Evolutionary conservation across 1,140 invertebrate genomes (phyloP).

Genomic region (Mactra quadrangularis): DNA sequence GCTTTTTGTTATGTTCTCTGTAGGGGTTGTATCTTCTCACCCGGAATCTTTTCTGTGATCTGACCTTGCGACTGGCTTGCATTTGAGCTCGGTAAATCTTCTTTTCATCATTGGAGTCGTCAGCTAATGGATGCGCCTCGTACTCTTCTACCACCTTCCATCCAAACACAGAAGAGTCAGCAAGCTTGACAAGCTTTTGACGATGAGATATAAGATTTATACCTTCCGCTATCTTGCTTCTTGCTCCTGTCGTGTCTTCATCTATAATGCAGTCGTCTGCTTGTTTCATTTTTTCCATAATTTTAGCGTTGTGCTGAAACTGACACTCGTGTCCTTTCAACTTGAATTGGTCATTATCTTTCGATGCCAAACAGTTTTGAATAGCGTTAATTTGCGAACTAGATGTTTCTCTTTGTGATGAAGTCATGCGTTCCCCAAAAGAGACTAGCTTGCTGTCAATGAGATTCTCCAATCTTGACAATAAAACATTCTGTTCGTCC

Average conservation of each 20-base stretch:
- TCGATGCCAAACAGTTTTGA: too few species aligned
- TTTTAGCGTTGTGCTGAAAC: neutral
- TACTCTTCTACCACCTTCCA: neutral
- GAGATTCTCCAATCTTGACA: neutral
- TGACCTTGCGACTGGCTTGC: neutral
- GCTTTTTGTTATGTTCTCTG: neutral
- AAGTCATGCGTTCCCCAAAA: neutral
- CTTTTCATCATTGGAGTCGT: neutral
- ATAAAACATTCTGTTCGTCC: neutral
- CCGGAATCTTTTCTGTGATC: too few species aligned
- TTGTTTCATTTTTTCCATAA: neutral
- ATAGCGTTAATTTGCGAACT: too few species aligned
- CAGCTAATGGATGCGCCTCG: too few species aligned
- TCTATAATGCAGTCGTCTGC: neutral
- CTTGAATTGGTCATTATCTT: neutral
- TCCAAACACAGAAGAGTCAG: slow-evolving; percentile 1
- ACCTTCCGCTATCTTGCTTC: neutral
- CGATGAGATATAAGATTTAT: too few species aligned
- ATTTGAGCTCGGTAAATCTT: neutral
- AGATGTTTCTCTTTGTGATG: neutral
- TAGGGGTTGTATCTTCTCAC: neutral
- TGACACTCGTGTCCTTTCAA: slow-evolving; percentile 3
- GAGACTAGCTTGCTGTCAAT: too few species aligned
- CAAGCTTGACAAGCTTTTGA: slow-evolving; percentile 5
- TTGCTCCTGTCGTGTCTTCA: too few species aligned